Evolutionary conservation across 2,888 invertebrate genomes (phyloP).

Genomic region (Cynaeus angustus): DNA sequence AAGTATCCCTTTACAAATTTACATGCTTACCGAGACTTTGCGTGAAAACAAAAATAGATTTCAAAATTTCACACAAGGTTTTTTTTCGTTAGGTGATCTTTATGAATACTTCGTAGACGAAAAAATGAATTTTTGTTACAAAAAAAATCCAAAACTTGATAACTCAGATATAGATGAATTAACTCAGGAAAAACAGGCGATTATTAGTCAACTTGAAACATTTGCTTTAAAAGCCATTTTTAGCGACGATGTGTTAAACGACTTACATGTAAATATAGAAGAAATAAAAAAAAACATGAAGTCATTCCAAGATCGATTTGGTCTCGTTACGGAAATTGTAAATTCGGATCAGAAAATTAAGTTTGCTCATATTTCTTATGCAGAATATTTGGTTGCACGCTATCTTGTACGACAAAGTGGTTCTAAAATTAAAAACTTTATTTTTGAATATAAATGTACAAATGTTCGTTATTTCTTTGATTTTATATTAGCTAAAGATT

Average conservation of each 20-base stretch:
- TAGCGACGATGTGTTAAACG: not conserved
- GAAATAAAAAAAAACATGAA: too few species aligned
- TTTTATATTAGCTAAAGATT: conserved; percentile 8
- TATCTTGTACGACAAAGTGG: conserved; percentile 8
- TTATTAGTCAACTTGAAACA: conserved; percentile 6
- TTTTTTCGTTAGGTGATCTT: too few species aligned
- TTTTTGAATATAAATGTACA: not conserved
- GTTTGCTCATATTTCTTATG: conserved; percentile 9
- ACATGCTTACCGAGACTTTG: too few species aligned
- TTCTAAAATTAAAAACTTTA: not conserved
- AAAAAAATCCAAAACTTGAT: too few species aligned
- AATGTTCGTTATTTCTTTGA: conserved; percentile 18
- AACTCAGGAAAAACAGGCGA: not conserved
- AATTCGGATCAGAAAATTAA: not conserved
- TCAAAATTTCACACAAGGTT: too few species aligned
- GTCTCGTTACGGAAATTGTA: not conserved
- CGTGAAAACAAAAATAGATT: too few species aligned
- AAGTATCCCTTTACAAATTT: too few species aligned
- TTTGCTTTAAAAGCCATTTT: not conserved
- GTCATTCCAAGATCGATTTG: not conserved
- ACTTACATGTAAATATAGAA: not conserved
- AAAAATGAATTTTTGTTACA: too few species aligned
- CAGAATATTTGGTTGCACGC: conserved; percentile 21
- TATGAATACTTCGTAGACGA: too few species aligned
- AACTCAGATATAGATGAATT: not conserved